Conservation (phyloP, 2,797 vertebrate genomes). For the Coendou prehensilis region DNA sequence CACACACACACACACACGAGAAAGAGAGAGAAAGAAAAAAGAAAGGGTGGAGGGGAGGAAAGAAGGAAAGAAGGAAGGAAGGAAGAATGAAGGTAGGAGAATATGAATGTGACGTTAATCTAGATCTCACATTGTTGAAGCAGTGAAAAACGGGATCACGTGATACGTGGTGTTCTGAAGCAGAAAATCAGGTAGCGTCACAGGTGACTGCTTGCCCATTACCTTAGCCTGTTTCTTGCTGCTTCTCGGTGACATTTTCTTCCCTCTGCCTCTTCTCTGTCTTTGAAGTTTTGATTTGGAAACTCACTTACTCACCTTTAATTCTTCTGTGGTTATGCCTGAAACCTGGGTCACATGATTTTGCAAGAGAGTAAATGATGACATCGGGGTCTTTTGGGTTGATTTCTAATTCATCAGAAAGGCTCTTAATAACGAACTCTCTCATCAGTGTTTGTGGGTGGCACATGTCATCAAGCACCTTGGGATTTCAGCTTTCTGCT, state of each 20-base stretch:
- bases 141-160: neutral
- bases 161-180: neutral
- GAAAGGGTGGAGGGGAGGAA: no score
- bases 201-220: conserved; percentile 53
- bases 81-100: neutral
- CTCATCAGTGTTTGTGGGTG: neutral
- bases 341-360: conserved; percentile 45
- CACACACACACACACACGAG: neutral
- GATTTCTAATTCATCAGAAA: conserved; percentile 75
- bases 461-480: conserved; percentile 21
- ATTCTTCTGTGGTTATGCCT: conserved; percentile 7
- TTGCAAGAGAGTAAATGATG: conserved; percentile 69
- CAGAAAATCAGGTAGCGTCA: conserved; percentile 61
- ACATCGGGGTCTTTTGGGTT: conserved; percentile 57
- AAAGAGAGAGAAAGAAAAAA: neutral
- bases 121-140: neutral
- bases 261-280: conserved; percentile 19
- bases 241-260: conserved; percentile 18
- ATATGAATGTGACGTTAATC: conserved; percentile 14
- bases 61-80: neutral
- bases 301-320: conserved; percentile 31
- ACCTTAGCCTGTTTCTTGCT: conserved; percentile 40
- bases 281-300: conserved; percentile 57
- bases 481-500: neutral
- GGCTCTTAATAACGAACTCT: neutral